Evolutionary conservation across 2,113 vertebrate genomes (phyloP), one percentile per base, ranked within the genome.

Genomic region (Sapayoa aenigma): DNA sequence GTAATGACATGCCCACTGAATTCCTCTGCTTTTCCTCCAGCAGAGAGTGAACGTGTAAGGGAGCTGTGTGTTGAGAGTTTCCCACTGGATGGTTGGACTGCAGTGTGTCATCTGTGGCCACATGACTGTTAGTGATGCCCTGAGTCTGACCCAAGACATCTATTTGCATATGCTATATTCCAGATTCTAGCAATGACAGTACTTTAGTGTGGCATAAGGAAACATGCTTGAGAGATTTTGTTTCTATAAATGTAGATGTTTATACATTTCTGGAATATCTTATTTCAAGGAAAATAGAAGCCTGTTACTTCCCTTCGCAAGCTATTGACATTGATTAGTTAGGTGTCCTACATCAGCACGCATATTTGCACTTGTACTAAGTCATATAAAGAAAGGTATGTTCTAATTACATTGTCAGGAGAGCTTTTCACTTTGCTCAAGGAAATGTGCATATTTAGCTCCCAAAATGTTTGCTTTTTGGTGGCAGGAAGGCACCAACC

Each of bases 1-100:
- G 99, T 99, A 97, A 97, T 2, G 56, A 37, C 62, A 3, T 14
- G 41, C 37, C 42, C 42, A 1, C 37, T 12, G 58, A 4, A 11
- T 6, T 23, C 39, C 19, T 30, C 49, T 39, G 74, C 17, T 76
- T 21, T 53, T 41, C 30, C 50, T 42, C 1, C 3, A 66, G 56
- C 44, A 22, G 50, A 35, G 55, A 31, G 27, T 17, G 75, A 25
- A 11, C 41, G 2, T 20, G 7, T 31, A 30, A 18, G 52, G 17
- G 68, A 59, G 41, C 68, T 44, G 39, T 4, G 35, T 24, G 55
- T 30, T 50, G 62, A 72, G 37, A 79, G 14, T 27, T 73, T 30
- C 39, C n/a, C 0, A 0, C 5, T 23, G 37, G 39, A 3, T 50
- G 27, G 47, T 46, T 22, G 37, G 15, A 7, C 49, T 69, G n/a